A percentile compares a stretch with the other conserved stretches of the same genome.
These are phyloP conservation scores for Crax fasciolata DNA, from an alignment of 2,797 vertebrate genomes.

Conservation along the genomic window DNA sequence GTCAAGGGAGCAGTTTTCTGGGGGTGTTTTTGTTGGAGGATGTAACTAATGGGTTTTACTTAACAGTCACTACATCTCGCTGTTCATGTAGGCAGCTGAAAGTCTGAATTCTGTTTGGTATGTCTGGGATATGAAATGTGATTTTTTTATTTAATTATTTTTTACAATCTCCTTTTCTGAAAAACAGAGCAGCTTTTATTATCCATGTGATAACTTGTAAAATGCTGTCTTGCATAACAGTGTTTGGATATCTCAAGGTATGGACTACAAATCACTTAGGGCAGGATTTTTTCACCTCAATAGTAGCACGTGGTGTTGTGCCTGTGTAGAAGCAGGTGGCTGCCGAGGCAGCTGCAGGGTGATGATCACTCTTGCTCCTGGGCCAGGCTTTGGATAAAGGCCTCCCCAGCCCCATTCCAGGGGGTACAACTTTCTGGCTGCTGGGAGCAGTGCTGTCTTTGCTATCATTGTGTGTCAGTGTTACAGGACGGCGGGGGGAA, in stretches of 20 bases:
- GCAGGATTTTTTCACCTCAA: background rate
- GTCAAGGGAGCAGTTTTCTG: background rate
- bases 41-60: background rate
- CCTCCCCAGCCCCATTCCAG: background rate
- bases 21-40: background rate
- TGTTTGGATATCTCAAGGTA: background rate
- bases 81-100: background rate
- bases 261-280: background rate
- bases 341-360: background rate
- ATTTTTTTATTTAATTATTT: background rate
- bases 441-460: fast-evolving
- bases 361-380: background rate
- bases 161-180: background rate
- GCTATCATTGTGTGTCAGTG: fast-evolving
- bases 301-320: background rate
- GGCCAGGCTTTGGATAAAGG: background rate
- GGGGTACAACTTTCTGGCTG: background rate
- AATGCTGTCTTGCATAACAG: background rate
- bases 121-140: background rate
- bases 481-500: background rate
- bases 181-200: background rate
- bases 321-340: background rate
- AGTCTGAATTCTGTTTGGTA: background rate
- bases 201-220: background rate
- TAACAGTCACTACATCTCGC: background rate